phyloP scores from a whole-genome alignment of 2,888 invertebrate species.

The Neoaliturus tenellus region DNA sequence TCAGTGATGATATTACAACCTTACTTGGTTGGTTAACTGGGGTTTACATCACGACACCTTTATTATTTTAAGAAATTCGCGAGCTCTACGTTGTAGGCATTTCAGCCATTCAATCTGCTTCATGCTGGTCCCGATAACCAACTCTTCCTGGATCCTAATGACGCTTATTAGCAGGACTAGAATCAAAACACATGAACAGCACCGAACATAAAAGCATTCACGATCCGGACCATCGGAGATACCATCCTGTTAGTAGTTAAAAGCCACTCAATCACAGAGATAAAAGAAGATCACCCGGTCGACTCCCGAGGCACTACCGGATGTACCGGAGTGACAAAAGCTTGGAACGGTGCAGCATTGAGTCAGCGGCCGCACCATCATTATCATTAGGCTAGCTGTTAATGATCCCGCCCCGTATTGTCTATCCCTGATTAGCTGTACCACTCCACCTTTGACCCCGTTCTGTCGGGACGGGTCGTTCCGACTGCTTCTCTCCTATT shows the following conservation, averaged over 20 bases:
- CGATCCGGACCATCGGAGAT: too few species aligned
- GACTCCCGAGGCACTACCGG: not conserved
- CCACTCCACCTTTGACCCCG: not conserved
- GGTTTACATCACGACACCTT: too few species aligned
- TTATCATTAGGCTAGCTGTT: not conserved
- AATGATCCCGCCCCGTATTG: conserved; percentile 15
- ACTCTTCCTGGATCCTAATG: too few species aligned
- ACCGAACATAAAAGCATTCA: too few species aligned
- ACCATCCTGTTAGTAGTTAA: not conserved
- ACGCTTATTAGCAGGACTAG: too few species aligned
- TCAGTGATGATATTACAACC: too few species aligned
- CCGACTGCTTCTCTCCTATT: not conserved
- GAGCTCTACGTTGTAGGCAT: too few species aligned
- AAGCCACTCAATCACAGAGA: conserved; percentile 25
- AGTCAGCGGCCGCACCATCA: not conserved
- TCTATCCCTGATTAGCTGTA: not conserved
- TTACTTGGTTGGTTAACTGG: too few species aligned
- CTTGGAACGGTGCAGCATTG: not conserved
- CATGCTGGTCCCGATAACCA: too few species aligned
- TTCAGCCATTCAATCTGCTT: too few species aligned
- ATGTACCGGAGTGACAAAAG: conserved; percentile 15
- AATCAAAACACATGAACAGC: too few species aligned
- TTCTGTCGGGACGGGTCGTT: not conserved
- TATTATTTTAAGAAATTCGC: too few species aligned
- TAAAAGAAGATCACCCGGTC: conserved; percentile 1